Evolutionary conservation across 2,113 vertebrate genomes (phyloP).

Genomic region (Cyprinus carpio): DNA sequence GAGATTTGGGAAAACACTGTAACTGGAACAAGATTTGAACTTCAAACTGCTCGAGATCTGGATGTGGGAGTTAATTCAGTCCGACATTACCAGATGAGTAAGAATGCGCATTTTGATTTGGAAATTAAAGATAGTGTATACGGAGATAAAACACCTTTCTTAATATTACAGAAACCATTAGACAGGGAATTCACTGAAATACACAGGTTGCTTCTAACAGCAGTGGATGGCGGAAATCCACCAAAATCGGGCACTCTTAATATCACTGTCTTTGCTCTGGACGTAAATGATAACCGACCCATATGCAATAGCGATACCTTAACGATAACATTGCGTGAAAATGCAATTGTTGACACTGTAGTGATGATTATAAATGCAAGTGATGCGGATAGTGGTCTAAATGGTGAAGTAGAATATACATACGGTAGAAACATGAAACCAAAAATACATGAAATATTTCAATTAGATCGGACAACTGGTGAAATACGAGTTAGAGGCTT

Average conservation of each 20-base stretch:
- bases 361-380: conserved; percentile 43
- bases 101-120: conserved; percentile 52
- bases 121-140: conserved; percentile 53
- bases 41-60: conserved; percentile 49
- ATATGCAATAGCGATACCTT: conserved; percentile 48
- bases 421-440: conserved; percentile 35
- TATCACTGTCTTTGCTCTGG: conserved; percentile 46
- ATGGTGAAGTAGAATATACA: conserved; percentile 54
- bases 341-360: conserved; percentile 28
- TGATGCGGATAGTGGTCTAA: conserved; percentile 52
- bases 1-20: conserved; percentile 47
- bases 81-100: conserved; percentile 36
- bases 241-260: conserved; percentile 52
- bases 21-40: conserved; percentile 48
- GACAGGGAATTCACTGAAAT: conserved; percentile 48
- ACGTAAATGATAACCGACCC: conserved; percentile 58
- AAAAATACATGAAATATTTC: conserved; percentile 41
- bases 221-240: conserved; percentile 56
- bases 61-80: conserved; percentile 47
- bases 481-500: conserved; percentile 48
- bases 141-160: conserved; percentile 49
- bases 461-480: conserved; percentile 41
- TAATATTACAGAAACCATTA: conserved; percentile 51
- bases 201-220: conserved; percentile 50
- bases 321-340: conserved; percentile 43